Evolutionary conservation across 2,888 invertebrate genomes (phyloP), one percentile per base, ranked within the genome.

Genomic region (Mimachlamys varia): DNA sequence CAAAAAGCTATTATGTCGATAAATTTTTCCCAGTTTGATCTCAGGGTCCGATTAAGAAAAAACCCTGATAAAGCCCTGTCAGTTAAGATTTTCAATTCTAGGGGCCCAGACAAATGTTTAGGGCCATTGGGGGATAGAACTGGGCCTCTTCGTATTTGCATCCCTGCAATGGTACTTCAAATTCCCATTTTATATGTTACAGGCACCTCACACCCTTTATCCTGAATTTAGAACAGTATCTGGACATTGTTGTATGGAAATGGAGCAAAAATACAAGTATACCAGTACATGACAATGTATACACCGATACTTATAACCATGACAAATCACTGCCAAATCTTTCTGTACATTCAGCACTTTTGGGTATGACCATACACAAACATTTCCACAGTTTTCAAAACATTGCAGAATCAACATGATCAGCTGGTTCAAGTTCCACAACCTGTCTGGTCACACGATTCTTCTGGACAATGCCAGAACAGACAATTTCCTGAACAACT

Each of bases 401-500:
- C 44, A 44, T 44, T 53, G 13, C 53, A 13, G 19, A 12, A 10
- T n/a, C n/a, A n/a, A n/a, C n/a, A n/a, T n/a, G 19, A 7, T 33
- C 76, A 27, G 76, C 22, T 33, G 33, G 33, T 89, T 89, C 89
- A 89, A 22, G 89, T 87, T 33, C 92, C 91, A 92, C 95, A 95
- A 37, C 93, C 94, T 0, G 92, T 94, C 12, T 94, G 93, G 87
- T 93, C 91, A 91, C 95, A 95, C 49, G 94, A 91, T 37, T 94
- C 94, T n/a, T 94, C 94, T 12, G 95, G 93, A 91, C 96, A 96
- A 33, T 94, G 93, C 96, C 96, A 96, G 96, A 99, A 98, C 93
- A 99, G 97, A 97, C 99, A 99, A 97, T 98, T 98, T 38, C 99
- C 99, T 90, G 98, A 98, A 92, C 99, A 99, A 97, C 98, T 99